These are phyloP conservation scores for Holothuria scabra DNA, from an alignment of 53 echinoderm and acorn worm species.

Conservation along the genomic window DNA sequence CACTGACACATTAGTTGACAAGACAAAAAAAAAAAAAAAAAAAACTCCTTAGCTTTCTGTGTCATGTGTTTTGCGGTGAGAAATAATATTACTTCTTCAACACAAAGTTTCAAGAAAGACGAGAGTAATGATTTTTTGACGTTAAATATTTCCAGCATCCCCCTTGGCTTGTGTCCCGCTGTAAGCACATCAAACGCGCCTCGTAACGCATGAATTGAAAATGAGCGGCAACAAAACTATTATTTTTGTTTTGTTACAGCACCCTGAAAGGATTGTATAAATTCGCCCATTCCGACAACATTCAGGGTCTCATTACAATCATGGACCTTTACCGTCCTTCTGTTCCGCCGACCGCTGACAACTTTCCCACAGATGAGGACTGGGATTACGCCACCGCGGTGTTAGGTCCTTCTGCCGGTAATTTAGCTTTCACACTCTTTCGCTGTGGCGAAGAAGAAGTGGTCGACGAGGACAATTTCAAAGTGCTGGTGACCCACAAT, in stretches of 20 bases:
- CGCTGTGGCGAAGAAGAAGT: constrained; percentile 16
- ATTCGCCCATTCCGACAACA: constrained; percentile 78
- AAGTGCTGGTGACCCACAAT: constrained; percentile 62
- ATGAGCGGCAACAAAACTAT: too few species aligned
- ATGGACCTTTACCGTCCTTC: constrained; percentile 57
- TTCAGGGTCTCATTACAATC: constrained; percentile 60
- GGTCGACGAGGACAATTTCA: constrained; percentile 32
- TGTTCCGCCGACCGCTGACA: constrained; percentile 34
- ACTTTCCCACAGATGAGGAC: constrained; percentile 62
- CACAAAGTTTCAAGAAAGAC: too few species aligned
- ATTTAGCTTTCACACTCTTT: constrained; percentile 54
- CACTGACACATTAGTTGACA: too few species aligned
- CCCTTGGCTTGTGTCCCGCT: too few species aligned
- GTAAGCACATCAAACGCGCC: too few species aligned
- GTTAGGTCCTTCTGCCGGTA: constrained; percentile 57
- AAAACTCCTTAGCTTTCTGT: too few species aligned
- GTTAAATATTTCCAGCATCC: too few species aligned
- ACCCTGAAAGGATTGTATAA: constrained; percentile 68
- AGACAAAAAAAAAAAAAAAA: too few species aligned
- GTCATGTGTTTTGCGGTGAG: too few species aligned
- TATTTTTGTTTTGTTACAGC: constrained; percentile 11
- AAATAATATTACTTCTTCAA: too few species aligned
- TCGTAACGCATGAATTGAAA: too few species aligned
- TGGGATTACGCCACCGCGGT: not conserved
- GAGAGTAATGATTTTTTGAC: too few species aligned